Evolutionary conservation across 2,888 invertebrate species (phyloP), one percentile per base, ranked within the genome.

Genomic region (Xestobium rufovillosum): DNA sequence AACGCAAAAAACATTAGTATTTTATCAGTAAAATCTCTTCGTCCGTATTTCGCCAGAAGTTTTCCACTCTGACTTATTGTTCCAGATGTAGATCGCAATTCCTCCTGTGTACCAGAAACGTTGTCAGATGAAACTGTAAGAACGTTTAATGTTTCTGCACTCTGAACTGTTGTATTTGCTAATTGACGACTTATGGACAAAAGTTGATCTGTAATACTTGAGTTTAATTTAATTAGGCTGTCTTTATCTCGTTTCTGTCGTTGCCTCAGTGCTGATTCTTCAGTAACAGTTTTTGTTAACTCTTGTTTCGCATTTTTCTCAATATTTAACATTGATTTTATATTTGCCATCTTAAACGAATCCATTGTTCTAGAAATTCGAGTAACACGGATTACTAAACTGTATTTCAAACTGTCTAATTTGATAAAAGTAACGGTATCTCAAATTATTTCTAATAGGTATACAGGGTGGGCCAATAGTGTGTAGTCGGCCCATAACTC

Each of bases 11-110:
- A 78, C 59, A 91, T 75, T 4, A 97, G 72, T 38, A 94, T 77
- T 72, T 94, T 95, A 61, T 97, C 96, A 0, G 96, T 97, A 46
- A 91, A 83, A 68, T 97, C 96, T 23, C 96, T 72, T 35, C 95
- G 71, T 2, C 90, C 90, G 60, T 95, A 96, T 67, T 96, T 97
- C 37, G 89, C 89, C 28, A 97, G 68, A 4, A 97, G 70, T 63
- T 91, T 92, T 47, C 88, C 84, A 0, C 94, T 91, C 57, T 89
- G 91, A 14, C 82, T 74, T 50, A 95, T 91, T 14, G 83, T 81
- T 43, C 88, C 84, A 2, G 88, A 86, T 44, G 94, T 92, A 48
- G 80, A 78, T 51, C 83, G 79, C 23, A 94, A 68, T 62, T 95
- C 95, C 44, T 82, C 80, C 52, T 79, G 77, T 3, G 88, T 89